Base-by-base conservation (phyloP, 2,113 vertebrate species). In the Orcinus orca region DNA sequence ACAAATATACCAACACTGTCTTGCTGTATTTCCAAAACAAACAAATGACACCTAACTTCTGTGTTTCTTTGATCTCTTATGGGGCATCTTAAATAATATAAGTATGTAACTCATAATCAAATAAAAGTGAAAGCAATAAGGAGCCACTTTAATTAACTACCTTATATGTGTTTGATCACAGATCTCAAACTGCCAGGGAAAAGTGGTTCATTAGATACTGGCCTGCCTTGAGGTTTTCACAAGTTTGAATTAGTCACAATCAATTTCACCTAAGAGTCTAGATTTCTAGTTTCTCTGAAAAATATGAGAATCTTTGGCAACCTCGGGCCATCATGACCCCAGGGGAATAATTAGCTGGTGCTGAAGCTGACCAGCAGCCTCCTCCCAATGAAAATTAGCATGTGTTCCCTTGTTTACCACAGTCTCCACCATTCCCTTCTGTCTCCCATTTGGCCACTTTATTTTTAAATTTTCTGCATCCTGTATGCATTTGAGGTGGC, bases 271-370 rank as follows among this genome's bases (percentile, higher is more conserved):
- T 31, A 70, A 80, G 33, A 82, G 82, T 58, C 9, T 68, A 63
- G 14, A 63, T 83, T 89, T 82, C 4, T 44, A 71, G n/a, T 71
- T 77, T 85, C 47, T 94, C 67, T 88, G 17, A 53, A 81, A 62
- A 92, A 18, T 33, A 63, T 33, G 17, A 68, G 50, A 55, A n/a
- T 29, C 9, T 55, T 73, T 89, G 38, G 29, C 23, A 79, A 36
- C 18, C 29, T 1, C 53, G 41, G 14, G 20, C 15, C 26, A 36
- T 11, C 1, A 7, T 31, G n/a, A 4, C 8, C 5, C 12, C 33
- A 20, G 4, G 2, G 13, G 26, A 84, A 44, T 53, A 53, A 65
- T 71, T 38, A 47, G 20, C 58, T 67, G 9, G 17, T 58, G n/a
- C 5, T 62, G 8, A 65, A 12, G 31, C 2, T 71, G 63, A 81